phyloP scores from a whole-genome alignment of 2,888 invertebrate species.

The Chelonus formosanus region DNA sequence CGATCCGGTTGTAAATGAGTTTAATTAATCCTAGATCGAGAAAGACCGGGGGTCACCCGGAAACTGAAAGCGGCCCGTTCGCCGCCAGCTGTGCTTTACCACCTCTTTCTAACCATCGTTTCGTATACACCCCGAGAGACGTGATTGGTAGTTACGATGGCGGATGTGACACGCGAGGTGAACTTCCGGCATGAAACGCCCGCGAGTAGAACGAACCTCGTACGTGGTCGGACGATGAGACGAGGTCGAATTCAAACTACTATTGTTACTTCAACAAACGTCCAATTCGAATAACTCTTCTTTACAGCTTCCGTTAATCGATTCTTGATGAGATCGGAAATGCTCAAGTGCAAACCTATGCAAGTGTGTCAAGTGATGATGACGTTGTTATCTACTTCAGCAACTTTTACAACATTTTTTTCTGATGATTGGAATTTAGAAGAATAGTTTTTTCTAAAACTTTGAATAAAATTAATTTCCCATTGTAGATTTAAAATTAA shows the following conservation, averaged over 20 bases:
- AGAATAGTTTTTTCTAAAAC: too few species aligned
- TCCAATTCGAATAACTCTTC: conserved; percentile 10
- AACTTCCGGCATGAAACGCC: conserved; percentile 49
- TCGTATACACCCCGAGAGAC: conserved; percentile 30
- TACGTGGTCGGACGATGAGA: conserved; percentile 32
- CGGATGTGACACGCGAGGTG: conserved; percentile 49
- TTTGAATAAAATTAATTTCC: too few species aligned
- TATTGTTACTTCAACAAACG: conserved; percentile 3
- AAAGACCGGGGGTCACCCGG: conserved; percentile 37
- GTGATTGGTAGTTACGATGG: conserved; percentile 48
- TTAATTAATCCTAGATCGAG: conserved; percentile 43
- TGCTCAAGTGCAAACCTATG: too few species aligned
- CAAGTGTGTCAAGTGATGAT: too few species aligned
- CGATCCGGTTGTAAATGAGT: conserved; percentile 39
- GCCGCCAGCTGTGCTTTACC: conserved; percentile 28
- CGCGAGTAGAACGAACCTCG: conserved; percentile 32
- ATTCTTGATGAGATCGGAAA: conserved; percentile 9
- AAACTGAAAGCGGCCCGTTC: conserved; percentile 41
- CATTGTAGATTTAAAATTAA: too few species aligned
- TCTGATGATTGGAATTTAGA: too few species aligned
- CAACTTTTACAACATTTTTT: too few species aligned
- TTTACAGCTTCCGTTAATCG: conserved; percentile 13
- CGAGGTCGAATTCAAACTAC: conserved; percentile 35
- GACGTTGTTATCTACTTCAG: too few species aligned
- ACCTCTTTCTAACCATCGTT: conserved; percentile 16